Conservation (phyloP, 2,113 vertebrate genomes). For the Sturnira hondurensis region DNA sequence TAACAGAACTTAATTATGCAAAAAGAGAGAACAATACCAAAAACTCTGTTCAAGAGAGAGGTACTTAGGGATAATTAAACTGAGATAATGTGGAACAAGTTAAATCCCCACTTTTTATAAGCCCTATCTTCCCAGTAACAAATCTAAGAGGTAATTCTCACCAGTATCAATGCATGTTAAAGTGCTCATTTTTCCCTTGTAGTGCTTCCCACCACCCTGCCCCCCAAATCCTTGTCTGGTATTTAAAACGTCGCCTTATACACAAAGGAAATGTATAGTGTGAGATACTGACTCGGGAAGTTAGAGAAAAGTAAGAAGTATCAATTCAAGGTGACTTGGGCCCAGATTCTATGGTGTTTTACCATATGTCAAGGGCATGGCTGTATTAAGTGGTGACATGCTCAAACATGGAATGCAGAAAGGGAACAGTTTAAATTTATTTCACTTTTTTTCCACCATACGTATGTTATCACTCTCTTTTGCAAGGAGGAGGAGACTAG, state of each 20-base stretch:
- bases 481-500: not conserved
- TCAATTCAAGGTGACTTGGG: not conserved
- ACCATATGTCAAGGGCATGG: not conserved
- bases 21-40: slow-evolving; percentile 1
- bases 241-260: not conserved
- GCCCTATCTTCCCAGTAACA: not conserved
- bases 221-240: not conserved
- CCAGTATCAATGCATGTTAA: not conserved
- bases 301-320: not conserved
- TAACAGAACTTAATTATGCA: slow-evolving; percentile 50
- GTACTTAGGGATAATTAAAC: not conserved
- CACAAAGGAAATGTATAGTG: not conserved
- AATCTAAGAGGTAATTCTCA: not conserved
- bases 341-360: not conserved
- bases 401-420: not conserved
- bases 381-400: not conserved
- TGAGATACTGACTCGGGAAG: not conserved
- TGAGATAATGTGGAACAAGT: not conserved
- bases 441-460: not conserved
- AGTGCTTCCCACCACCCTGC: not conserved
- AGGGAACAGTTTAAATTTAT: not conserved
- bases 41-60: not conserved
- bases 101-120: not conserved
- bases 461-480: not conserved
- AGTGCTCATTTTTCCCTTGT: not conserved